phyloP scores from a whole-genome alignment of 1,140 invertebrate genomes.

The Magallana angulata region DNA sequence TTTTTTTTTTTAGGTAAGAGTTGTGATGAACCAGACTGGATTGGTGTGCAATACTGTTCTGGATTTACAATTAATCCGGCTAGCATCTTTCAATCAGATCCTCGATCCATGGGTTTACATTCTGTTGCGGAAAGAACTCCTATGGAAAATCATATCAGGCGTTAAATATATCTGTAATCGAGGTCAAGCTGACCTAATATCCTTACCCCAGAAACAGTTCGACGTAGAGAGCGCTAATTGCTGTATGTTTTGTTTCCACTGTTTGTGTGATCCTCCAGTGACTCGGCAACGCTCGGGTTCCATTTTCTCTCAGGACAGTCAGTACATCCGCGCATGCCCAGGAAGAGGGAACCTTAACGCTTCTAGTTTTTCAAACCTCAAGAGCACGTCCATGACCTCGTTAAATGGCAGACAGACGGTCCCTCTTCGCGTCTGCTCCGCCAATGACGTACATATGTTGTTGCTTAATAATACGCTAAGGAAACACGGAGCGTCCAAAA shows the following conservation, averaged over 20 bases:
- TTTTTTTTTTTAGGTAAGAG: constrained; percentile 72
- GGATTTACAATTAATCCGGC: constrained; percentile 76
- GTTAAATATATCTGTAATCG: constrained; percentile 61
- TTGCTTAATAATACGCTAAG: constrained; percentile 6
- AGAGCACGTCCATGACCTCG: background rate
- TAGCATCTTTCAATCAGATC: constrained; percentile 79
- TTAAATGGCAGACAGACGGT: background rate
- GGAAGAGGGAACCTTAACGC: background rate
- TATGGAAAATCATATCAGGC: constrained; percentile 65
- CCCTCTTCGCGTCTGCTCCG: background rate
- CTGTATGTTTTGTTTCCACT: constrained; percentile 70
- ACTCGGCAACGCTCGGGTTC: constrained; percentile 39
- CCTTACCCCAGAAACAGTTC: constrained; percentile 34
- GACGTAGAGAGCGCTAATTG: constrained; percentile 61
- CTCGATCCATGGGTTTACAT: constrained; percentile 81
- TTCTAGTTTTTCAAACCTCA: constrained; percentile 13
- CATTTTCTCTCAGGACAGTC: constrained; percentile 38
- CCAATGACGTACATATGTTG: constrained; percentile 23
- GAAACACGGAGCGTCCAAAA: background rate
- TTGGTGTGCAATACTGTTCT: constrained; percentile 61
- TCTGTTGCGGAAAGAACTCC: constrained; percentile 70
- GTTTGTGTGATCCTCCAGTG: constrained; percentile 69
- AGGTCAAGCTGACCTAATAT: constrained; percentile 28
- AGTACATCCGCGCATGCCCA: constrained; percentile 16
- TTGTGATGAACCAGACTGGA: constrained; percentile 75